Evolutionary conservation across 2,797 vertebrate species (phyloP).

Genomic region (Thripadectes ignobilis): DNA sequence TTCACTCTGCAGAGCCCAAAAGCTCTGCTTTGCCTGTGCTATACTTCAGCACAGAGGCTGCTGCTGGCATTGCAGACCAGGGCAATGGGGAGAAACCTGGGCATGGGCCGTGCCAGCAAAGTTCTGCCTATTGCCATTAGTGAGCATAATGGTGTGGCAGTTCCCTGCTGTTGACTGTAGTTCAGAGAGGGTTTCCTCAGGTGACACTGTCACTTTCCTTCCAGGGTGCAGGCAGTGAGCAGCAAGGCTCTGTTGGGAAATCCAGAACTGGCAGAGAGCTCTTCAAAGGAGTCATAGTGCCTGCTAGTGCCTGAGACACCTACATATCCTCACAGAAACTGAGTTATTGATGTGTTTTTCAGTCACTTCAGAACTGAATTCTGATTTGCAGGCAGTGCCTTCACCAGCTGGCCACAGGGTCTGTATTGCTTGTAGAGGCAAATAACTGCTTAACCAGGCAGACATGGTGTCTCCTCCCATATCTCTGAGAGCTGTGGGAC

Average conservation of each 20-base stretch:
- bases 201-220: background rate
- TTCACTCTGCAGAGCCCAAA: background rate
- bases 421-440: background rate
- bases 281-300: background rate
- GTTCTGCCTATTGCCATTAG: accelerated
- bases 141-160: accelerated
- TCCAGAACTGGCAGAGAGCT: background rate
- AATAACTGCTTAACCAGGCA: background rate
- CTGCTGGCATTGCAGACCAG: background rate
- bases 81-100: background rate
- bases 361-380: background rate
- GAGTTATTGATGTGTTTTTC: background rate
- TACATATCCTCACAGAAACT: accelerated
- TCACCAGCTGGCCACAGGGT: background rate
- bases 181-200: background rate
- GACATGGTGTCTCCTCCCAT: background rate
- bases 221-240: background rate
- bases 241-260: background rate
- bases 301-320: background rate
- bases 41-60: background rate
- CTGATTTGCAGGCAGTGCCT: background rate
- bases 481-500: background rate
- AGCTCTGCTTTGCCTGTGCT: background rate
- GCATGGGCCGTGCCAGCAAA: background rate
- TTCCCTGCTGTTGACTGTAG: background rate